These are phyloP conservation scores for Labeo rohita DNA, from an alignment of 2,113 vertebrate genomes.

Conservation along the genomic window DNA sequence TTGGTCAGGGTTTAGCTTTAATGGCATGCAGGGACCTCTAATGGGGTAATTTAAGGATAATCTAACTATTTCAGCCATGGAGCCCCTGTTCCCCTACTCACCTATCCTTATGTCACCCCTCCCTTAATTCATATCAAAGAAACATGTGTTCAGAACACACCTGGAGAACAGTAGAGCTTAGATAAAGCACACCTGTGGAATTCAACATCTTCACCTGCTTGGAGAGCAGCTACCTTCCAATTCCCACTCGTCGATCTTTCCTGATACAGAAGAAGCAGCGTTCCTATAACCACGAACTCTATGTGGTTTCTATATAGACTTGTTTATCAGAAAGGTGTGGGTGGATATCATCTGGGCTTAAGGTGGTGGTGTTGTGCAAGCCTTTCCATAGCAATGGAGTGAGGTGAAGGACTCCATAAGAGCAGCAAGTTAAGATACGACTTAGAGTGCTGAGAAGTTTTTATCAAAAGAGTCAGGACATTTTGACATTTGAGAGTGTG, in stretches of 20 bases:
- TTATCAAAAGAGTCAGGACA: constrained; percentile 53
- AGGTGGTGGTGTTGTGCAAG: neutral
- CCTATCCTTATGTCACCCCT: constrained; percentile 51
- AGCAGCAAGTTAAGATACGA: neutral
- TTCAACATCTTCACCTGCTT: constrained; percentile 47
- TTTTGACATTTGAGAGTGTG: constrained; percentile 31
- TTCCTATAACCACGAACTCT: neutral
- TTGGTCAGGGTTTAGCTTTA: neutral
- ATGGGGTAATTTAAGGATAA: constrained; percentile 28
- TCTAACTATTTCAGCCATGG: neutral
- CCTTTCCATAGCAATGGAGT: neutral
- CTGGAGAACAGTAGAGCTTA: constrained; percentile 52
- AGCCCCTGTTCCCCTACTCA: neutral
- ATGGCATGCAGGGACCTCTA: constrained; percentile 5
- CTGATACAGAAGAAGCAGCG: neutral
- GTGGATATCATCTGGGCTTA: constrained; percentile 10
- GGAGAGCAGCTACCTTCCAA: neutral
- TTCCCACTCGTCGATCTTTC: neutral
- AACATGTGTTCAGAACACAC: constrained; percentile 51
- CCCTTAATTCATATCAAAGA: constrained; percentile 40
- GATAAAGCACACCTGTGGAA: constrained; percentile 58
- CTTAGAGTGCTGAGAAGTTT: neutral
- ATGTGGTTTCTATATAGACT: neutral
- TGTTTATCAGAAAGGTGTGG: constrained; percentile 8
- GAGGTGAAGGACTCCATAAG: neutral